Base-by-base conservation (phyloP, 2,888 invertebrate genomes). In the Dicyrtomina minuta region DNA sequence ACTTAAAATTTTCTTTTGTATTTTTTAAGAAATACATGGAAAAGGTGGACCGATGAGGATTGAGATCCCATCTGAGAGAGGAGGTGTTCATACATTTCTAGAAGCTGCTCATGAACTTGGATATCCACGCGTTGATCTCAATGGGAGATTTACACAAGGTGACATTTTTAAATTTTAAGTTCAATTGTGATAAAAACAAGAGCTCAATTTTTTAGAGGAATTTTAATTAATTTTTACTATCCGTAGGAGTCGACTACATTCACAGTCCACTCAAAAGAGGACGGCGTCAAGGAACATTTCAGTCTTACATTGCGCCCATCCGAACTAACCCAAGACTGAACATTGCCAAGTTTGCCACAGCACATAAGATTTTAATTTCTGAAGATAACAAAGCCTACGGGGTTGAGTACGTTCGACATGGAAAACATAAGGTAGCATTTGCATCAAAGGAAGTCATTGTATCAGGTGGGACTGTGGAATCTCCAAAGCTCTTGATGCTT, bases 131-230 rank as follows among this genome's bases (percentile, higher is more conserved):
- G n/a, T 41, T 10, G 65, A 65, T 22, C 24, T 65, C 13, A 65
- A 65, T n/a, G 65, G 53, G 13, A 41, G 33, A 6, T 53, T 41
- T 33, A 65, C 60, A 20, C n/a, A 59, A 13, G 49, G 68, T 68
- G 26, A 24, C 43, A 15, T 46, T 46, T 17, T 46, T 8, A 17
- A 4, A 46, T 15, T 8, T 17, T 17, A 43, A 43, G 8, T 43
- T 43, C 43, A 43, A 43, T 10, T 43, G 43, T 10, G 8, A 43
- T 8, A 10, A 10, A 13, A 10, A 13, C 13, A 43, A 43, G 43
- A 43, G 13, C 13, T 10, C 43, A 43, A 43, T 10, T 43, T 43
- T 43, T 43, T 10, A 43, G 43, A 10, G 15, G 15, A 17, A 17
- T 17, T 8, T 46, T 5, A 46, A 15, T 46, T 46, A 17, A 17